A percentile compares a stretch with the other conserved stretches of the same genome.
These are phyloP conservation scores for Gracilinanus agilis DNA, from an alignment of 2,113 vertebrate genomes.

Conservation along the genomic window DNA sequence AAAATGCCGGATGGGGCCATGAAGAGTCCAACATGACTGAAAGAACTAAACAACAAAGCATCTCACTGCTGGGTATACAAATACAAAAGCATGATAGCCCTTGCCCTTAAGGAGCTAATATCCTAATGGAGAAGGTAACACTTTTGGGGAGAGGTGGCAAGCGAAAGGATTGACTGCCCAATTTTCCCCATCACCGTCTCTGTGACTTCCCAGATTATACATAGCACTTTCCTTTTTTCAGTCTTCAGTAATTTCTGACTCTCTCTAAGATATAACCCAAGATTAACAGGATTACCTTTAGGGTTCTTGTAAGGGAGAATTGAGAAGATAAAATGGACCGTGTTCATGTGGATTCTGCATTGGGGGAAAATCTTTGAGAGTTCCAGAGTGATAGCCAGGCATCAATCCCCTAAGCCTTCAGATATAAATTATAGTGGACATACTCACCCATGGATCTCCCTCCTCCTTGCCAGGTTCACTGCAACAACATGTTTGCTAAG, in stretches of 20 bases:
- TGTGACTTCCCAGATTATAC: no score
- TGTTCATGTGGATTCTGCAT: not conserved
- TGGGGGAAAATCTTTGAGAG: not conserved
- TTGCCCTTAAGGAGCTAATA: no score
- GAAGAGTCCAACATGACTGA: no score
- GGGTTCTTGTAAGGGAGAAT: not conserved
- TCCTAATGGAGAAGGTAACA: constrained; percentile 29
- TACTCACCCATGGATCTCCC: not conserved
- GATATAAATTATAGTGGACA: not conserved
- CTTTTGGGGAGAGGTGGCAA: not conserved
- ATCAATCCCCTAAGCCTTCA: not conserved
- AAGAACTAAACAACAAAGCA: no score
- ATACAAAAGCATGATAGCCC: no score
- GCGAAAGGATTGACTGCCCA: not conserved
- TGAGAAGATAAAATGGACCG: not conserved
- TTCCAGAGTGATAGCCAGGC: not conserved
- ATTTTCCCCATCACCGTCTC: no score
- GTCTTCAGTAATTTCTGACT: no score
- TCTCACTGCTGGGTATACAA: no score
- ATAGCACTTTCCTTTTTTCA: no score
- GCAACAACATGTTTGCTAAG: constrained; percentile 96
- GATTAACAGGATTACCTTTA: not conserved
- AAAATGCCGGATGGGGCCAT: no score
- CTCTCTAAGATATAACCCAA: not conserved
- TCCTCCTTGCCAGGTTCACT: constrained; percentile 90